Percentiles rank a stretch among this genome's conserved stretches.
Conservation (phyloP, 2,888 invertebrate species). For the Helicoverpa assulta region DNA sequence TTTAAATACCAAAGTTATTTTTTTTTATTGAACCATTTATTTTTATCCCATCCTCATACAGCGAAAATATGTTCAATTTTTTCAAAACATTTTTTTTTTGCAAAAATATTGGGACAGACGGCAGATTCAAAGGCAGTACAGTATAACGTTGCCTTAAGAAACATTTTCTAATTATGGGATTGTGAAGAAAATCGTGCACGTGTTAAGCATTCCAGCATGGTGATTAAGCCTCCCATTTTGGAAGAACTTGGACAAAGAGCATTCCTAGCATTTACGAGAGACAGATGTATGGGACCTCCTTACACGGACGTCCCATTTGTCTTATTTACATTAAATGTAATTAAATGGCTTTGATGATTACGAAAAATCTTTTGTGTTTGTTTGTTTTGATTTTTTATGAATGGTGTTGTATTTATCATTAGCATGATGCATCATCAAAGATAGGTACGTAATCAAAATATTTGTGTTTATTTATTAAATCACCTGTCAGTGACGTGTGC, state of each 20-base stretch:
- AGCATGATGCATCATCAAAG: too few species aligned
- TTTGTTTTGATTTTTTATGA: conserved; percentile 7
- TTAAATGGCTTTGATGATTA: conserved; percentile 28
- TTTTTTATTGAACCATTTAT: too few species aligned
- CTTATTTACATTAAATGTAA: conserved; percentile 40
- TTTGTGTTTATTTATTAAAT: background rate
- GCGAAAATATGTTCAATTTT: too few species aligned
- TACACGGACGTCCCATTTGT: conserved; percentile 40
- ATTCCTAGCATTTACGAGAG: conserved; percentile 68
- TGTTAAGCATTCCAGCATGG: conserved; percentile 72
- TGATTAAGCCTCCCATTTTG: conserved; percentile 76
- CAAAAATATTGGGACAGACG: too few species aligned
- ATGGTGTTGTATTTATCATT: background rate
- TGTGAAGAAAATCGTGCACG: conserved; percentile 62
- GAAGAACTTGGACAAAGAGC: conserved; percentile 72
- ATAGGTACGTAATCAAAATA: too few species aligned
- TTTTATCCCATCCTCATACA: too few species aligned
- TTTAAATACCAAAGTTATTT: too few species aligned
- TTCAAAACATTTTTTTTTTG: too few species aligned
- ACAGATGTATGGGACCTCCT: conserved; percentile 57
- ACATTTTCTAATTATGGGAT: conserved; percentile 38
- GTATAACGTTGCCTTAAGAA: conserved; percentile 11
- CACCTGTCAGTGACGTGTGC: background rate
- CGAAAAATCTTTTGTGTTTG: conserved; percentile 11
- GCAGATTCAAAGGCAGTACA: too few species aligned